Conservation (phyloP, 2,888 invertebrate genomes). For the Diaprepes abbreviatus region DNA sequence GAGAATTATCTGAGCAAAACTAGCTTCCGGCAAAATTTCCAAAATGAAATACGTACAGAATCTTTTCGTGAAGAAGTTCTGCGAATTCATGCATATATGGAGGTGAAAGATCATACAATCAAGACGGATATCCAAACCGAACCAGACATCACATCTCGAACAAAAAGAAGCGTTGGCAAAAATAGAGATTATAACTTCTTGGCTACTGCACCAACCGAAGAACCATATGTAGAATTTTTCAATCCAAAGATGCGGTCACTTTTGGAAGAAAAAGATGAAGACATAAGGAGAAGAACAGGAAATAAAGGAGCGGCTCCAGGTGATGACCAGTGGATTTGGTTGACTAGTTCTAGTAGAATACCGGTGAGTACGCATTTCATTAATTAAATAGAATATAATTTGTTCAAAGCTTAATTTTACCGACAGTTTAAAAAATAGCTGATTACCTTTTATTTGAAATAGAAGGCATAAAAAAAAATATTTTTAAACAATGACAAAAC, state of each 20-base stretch:
- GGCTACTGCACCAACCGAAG: constrained; percentile 59
- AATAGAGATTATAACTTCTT: constrained; percentile 58
- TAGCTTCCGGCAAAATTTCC: constrained; percentile 60
- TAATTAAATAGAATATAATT: no score
- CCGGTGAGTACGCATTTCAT: constrained; percentile 77
- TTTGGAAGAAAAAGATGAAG: constrained; percentile 66
- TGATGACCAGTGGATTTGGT: constrained; percentile 87
- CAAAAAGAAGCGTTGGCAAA: constrained; percentile 42
- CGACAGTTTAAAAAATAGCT: no score
- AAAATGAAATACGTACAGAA: constrained; percentile 59
- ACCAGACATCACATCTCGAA: constrained; percentile 22
- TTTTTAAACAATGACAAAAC: no score
- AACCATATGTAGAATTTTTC: constrained; percentile 79
- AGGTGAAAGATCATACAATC: constrained; percentile 27
- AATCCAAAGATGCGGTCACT: constrained; percentile 78
- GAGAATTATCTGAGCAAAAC: constrained; percentile 62
- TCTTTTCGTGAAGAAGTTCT: constrained; percentile 59
- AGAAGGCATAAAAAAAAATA: no score
- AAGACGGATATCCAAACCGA: constrained; percentile 29
- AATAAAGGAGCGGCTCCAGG: constrained; percentile 78
- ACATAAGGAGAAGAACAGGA: constrained; percentile 69
- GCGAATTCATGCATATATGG: constrained; percentile 58
- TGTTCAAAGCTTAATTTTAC: no score
- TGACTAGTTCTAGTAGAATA: constrained; percentile 88
- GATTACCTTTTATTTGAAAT: no score